Evolutionary conservation across 2,797 vertebrate species (phyloP).

Genomic region (Geotrypetes seraphini): DNA sequence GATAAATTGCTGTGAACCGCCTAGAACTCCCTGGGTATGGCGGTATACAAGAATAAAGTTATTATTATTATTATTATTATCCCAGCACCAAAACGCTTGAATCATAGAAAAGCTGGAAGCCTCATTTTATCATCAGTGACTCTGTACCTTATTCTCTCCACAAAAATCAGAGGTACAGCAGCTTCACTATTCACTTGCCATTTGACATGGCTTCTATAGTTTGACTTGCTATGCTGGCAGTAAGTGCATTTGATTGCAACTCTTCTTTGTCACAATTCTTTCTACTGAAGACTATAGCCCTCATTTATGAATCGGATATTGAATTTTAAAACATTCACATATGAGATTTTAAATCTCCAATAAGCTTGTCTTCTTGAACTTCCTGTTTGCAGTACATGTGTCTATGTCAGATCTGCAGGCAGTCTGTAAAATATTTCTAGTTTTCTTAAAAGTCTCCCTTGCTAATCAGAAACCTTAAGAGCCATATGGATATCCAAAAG

Average conservation of each 20-base stretch:
- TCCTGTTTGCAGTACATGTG: slow-evolving; percentile 56
- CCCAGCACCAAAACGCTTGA: no score
- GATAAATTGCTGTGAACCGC: no score
- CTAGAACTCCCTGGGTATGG: no score
- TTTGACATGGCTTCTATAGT: no score
- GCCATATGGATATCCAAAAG: slow-evolving; percentile 55
- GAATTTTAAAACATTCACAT: slow-evolving; percentile 41
- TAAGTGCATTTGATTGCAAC: slow-evolving; percentile 10
- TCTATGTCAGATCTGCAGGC: slow-evolving; percentile 43
- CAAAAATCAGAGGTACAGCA: no score
- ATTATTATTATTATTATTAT: no score
- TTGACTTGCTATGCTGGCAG: no score
- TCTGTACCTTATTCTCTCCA: no score
- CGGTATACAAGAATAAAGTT: no score
- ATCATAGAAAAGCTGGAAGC: no score
- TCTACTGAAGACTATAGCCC: slow-evolving; percentile 15
- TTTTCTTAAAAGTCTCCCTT: slow-evolving; percentile 46
- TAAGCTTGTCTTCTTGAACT: slow-evolving; percentile 63
- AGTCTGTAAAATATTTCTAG: slow-evolving; percentile 47
- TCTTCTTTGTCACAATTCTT: slow-evolving; percentile 12
- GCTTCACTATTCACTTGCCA: no score
- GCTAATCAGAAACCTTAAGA: slow-evolving; percentile 54
- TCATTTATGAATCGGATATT: slow-evolving; percentile 24
- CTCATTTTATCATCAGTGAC: no score
- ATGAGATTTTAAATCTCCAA: slow-evolving; percentile 54